A percentile compares a stretch with the other conserved stretches of the same genome.
Conservation (phyloP, 2,888 invertebrate genomes). For the Cephus sareptanus region DNA sequence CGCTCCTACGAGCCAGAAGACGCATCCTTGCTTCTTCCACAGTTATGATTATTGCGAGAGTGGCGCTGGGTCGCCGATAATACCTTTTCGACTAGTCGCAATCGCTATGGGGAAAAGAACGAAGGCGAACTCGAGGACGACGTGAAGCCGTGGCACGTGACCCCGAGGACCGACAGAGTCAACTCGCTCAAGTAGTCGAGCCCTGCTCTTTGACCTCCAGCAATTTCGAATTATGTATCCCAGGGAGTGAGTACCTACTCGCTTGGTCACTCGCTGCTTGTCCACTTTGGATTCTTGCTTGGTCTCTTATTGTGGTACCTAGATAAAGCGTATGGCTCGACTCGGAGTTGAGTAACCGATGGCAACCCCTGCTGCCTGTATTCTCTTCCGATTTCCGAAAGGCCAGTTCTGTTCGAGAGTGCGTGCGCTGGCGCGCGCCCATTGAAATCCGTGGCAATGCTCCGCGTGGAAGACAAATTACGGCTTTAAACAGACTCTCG, state of each 20-base stretch:
- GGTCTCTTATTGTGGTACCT: not conserved
- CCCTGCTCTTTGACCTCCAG: constrained; percentile 63
- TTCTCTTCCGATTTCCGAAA: not conserved
- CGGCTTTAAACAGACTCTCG: constrained; percentile 15
- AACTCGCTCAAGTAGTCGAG: constrained; percentile 64
- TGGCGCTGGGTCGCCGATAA: not conserved
- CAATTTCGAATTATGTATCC: constrained; percentile 56
- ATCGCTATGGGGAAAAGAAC: constrained; percentile 16
- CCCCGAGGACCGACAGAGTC: constrained; percentile 60
- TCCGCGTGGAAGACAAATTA: constrained; percentile 49
- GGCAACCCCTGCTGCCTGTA: not conserved
- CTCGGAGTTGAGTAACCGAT: not conserved
- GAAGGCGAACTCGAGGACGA: constrained; percentile 26
- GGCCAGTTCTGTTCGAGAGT: not conserved
- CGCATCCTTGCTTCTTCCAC: not conserved
- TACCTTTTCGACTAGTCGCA: not conserved
- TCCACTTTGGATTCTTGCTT: not conserved
- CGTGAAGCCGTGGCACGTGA: constrained; percentile 60
- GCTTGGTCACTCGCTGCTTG: not conserved
- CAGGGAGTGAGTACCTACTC: constrained; percentile 1
- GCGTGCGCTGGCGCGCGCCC: constrained; percentile 25
- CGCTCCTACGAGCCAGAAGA: not conserved
- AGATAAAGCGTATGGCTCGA: not conserved
- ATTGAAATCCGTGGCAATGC: constrained; percentile 37
- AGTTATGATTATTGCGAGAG: not conserved